Evolutionary conservation across 2,113 vertebrate genomes (phyloP), one percentile per base, ranked within the genome.

Genomic region (Hucho hucho): DNA sequence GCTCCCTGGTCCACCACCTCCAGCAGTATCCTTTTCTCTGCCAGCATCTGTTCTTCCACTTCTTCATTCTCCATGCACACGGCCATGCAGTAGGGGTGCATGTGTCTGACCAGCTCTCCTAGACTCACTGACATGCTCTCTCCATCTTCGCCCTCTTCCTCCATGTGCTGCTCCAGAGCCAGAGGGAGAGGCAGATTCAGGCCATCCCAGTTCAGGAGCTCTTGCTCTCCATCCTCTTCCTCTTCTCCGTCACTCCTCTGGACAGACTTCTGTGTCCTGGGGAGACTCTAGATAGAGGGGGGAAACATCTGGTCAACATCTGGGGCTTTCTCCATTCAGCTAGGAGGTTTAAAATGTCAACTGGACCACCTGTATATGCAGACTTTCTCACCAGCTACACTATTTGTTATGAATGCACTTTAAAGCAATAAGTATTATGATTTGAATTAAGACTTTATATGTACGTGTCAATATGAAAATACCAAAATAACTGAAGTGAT

Each of bases 201-300:
- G 11, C 43, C 49, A 4, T 75, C 85, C 89, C 85, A 89, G 65
- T 86, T 85, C 6, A 95, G 80, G 73, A 94, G 82, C 0, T 90
- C 89, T 22, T 81, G 83, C 0, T 89, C 18, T 18, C 64, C 0
- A 73, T 95, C 95, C 26, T 97, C 96, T 71, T 97, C 95, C 49
- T 97, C 97, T 79, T 97, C 95, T 3, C 96, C 95, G 1, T 97
- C 95, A 18, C 96, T 96, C 70, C 94, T 94, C 84, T 96, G 95
- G 0, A 91, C 58, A 61, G 79, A 82, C 4, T 70, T 72, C 6
- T 92, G 93, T 47, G 92, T 92, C 3, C 84, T 77, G 4, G 86
- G 86, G 25, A 92, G 81, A 66, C 64, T 93, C 93, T 90, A 67
- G 5, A 70, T 32, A 49, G 12, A 87, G 11, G 77, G 14, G 77